Conservation (phyloP, 2,797 vertebrate species). For the Vespertilio murinus region DNA sequence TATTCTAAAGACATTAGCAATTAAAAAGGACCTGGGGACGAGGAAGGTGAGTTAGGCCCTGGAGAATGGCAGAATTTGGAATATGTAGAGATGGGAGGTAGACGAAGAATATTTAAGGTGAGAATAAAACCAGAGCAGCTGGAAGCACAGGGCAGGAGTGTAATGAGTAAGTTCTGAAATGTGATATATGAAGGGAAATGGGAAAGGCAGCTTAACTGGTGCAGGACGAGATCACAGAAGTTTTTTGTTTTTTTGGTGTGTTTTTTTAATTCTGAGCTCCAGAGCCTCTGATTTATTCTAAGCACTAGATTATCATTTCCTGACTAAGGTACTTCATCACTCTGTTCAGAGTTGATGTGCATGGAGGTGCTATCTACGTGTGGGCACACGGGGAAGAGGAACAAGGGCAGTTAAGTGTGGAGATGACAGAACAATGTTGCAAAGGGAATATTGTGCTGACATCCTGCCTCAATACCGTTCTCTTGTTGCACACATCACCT, state of each 20-base stretch:
- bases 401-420: background rate
- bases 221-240: background rate
- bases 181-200: background rate
- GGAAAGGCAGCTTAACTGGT: background rate
- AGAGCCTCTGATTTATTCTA: background rate
- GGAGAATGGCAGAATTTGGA: background rate
- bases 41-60: background rate
- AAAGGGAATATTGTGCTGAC: background rate
- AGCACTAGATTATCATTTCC: accelerated
- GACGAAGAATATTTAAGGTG: background rate
- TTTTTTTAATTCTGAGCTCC: background rate
- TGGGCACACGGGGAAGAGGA: background rate
- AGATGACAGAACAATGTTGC: background rate
- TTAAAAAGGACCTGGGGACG: background rate
- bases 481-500: accelerated
- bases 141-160: too few relatives aligned
- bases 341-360: background rate
- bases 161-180: background rate
- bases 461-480: background rate
- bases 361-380: accelerated
- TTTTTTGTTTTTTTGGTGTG: too few relatives aligned
- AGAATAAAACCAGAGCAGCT: background rate
- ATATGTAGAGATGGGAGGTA: background rate
- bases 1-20: background rate
- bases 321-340: too few relatives aligned